A percentile compares a stretch with the other conserved stretches of the same genome.
These are phyloP conservation scores for Tragelaphus imberbis DNA, from an alignment of 2,113 vertebrate genomes.

Conservation along the genomic window DNA sequence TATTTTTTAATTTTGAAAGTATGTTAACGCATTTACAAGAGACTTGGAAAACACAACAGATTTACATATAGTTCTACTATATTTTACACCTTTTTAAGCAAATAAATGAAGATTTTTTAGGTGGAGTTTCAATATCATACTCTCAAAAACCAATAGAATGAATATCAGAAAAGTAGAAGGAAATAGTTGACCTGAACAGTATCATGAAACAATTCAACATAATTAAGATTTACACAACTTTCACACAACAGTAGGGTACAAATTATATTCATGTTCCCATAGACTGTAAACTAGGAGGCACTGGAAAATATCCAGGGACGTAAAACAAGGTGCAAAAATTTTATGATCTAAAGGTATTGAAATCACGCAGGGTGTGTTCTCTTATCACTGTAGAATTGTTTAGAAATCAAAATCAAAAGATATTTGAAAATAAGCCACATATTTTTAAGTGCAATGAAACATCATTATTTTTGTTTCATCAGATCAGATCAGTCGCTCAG, in stretches of 20 bases:
- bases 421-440: neutral
- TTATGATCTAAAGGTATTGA: neutral
- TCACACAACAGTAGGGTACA: neutral
- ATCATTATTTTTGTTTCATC: neutral
- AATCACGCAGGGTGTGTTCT: neutral
- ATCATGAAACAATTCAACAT: neutral
- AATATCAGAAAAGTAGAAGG: neutral
- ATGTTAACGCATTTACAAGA: neutral
- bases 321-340: neutral
- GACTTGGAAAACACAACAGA: neutral
- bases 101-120: neutral
- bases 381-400: neutral
- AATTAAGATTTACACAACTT: neutral
- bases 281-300: neutral
- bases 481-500: too few relatives aligned
- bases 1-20: neutral
- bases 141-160: neutral
- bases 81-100: neutral
- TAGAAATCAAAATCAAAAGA: neutral
- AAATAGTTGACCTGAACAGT: neutral
- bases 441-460: neutral
- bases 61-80: neutral
- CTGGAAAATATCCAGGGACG: neutral
- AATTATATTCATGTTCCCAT: neutral
- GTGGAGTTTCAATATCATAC: neutral